These are phyloP conservation scores for Takifugu bimaculatus DNA, from an alignment of 2,113 vertebrate species.

Conservation along the genomic window DNA sequence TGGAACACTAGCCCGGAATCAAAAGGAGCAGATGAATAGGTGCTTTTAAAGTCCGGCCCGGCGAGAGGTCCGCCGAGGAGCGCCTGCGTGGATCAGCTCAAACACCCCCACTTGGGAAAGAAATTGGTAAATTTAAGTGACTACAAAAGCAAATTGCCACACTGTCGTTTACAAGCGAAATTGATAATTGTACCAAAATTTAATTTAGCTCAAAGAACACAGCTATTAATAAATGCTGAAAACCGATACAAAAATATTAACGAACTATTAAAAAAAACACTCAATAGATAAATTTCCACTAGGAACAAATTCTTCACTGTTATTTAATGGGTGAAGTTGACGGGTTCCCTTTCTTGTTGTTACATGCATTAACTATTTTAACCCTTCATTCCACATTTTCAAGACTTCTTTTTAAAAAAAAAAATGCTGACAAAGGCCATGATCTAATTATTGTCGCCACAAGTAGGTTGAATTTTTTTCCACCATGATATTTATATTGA, in stretches of 20 bases:
- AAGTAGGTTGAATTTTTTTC: no score
- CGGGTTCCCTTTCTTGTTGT: constrained; percentile 1
- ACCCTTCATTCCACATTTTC: neutral
- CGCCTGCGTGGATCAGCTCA: neutral
- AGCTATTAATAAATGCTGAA: no score
- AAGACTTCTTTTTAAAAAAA: neutral
- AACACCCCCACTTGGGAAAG: neutral
- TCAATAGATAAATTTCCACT: neutral
- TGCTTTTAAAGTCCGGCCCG: constrained; percentile 30
- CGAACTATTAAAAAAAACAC: no score
- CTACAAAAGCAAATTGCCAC: neutral
- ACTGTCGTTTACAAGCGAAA: neutral
- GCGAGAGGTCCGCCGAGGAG: constrained; percentile 15
- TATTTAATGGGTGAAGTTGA: constrained; percentile 51
- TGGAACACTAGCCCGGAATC: constrained; percentile 24
- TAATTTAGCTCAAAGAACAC: neutral
- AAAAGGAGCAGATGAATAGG: constrained; percentile 24
- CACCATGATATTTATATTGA: no score
- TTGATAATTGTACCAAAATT: neutral
- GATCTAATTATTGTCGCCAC: no score
- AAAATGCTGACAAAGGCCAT: no score
- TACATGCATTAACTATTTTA: neutral
- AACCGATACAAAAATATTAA: no score
- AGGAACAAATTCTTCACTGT: constrained; percentile 11
- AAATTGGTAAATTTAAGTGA: constrained; percentile 26